Conservation (phyloP, 2,888 invertebrate species). For the Carpatolechia fugitivella region DNA sequence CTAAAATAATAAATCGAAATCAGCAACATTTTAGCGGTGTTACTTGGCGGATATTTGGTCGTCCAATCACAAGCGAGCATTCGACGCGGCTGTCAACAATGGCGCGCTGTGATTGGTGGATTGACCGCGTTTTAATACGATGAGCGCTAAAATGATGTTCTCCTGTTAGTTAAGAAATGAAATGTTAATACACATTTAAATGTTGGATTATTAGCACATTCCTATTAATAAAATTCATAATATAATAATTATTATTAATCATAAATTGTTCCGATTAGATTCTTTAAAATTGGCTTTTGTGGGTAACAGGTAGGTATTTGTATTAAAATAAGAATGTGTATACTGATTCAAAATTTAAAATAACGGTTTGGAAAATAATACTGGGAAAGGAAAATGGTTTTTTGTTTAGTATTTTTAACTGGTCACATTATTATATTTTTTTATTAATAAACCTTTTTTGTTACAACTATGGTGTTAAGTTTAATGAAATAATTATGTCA, state of each 20-base stretch:
- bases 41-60: too few species aligned
- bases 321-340: background rate
- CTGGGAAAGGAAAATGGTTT: background rate
- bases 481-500: background rate
- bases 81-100: too few species aligned
- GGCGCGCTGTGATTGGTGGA: too few species aligned
- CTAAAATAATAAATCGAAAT: too few species aligned
- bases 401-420: background rate
- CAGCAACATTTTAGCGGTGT: too few species aligned
- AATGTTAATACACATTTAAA: background rate
- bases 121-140: too few species aligned
- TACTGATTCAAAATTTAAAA: background rate
- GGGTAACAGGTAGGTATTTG: too few species aligned
- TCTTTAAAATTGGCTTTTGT: too few species aligned
- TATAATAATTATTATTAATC: background rate
- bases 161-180: background rate
- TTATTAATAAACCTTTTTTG: background rate
- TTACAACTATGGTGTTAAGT: too few species aligned
- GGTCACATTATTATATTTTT: background rate
- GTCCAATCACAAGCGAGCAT: too few species aligned
- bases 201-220: constrained; percentile 7
- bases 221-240: background rate
- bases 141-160: too few species aligned
- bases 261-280: background rate
- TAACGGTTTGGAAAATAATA: background rate